Evolutionary conservation across 2,888 invertebrate genomes (phyloP).

Genomic region (Chironomus riparius): DNA sequence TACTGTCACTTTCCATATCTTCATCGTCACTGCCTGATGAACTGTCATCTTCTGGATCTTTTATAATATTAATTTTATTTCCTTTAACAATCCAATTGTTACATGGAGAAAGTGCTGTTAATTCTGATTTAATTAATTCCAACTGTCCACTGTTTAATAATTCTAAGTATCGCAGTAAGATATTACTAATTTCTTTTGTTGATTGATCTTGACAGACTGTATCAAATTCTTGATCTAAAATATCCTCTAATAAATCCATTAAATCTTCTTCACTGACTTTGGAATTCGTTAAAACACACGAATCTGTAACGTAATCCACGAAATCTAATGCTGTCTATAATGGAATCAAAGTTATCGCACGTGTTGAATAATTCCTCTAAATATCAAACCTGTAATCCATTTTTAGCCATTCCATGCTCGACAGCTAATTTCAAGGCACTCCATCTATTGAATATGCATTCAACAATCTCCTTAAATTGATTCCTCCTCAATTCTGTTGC

Average conservation of each 20-base stretch:
- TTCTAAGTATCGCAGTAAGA: conserved; percentile 49
- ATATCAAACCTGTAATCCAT: conserved; percentile 52
- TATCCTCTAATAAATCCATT: conserved; percentile 55
- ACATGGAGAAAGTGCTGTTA: conserved; percentile 51
- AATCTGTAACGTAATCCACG: conserved; percentile 54
- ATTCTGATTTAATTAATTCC: conserved; percentile 48
- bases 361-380: conserved; percentile 28
- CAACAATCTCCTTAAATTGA: conserved; percentile 47
- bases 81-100: conserved; percentile 49
- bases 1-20: conserved; percentile 31
- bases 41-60: conserved; percentile 35
- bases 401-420: conserved; percentile 63
- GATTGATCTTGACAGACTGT: conserved; percentile 64
- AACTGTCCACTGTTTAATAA: conserved; percentile 49
- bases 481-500: background rate
- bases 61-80: conserved; percentile 39
- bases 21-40: conserved; percentile 41
- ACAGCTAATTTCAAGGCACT: conserved; percentile 60
- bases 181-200: conserved; percentile 52
- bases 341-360: background rate
- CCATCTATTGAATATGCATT: conserved; percentile 62
- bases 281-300: conserved; percentile 48
- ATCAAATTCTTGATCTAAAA: conserved; percentile 65
- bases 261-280: conserved; percentile 51
- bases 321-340: conserved; percentile 54